These are phyloP conservation scores for Rhinoraja longicauda DNA, from an alignment of 2,797 vertebrate species.

Conservation along the genomic window DNA sequence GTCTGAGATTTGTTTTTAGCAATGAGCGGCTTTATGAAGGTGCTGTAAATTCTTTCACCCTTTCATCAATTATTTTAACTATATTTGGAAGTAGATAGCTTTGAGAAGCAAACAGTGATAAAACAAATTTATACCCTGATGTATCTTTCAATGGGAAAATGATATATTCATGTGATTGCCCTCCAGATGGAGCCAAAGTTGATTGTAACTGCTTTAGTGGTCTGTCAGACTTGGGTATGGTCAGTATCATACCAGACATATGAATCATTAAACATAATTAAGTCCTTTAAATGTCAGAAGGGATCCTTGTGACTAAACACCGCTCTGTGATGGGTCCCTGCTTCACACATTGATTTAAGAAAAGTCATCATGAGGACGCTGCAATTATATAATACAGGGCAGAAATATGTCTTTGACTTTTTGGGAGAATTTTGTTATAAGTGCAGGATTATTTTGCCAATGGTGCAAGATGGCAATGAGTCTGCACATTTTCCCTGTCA, in stretches of 20 bases:
- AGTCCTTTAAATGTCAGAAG: conserved; percentile 16
- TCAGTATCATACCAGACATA: neutral
- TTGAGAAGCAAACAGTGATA: too few relatives aligned
- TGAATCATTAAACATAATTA: conserved; percentile 8
- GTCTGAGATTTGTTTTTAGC: too few relatives aligned
- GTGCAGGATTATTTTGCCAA: neutral
- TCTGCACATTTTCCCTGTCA: too few relatives aligned
- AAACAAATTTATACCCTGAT: too few relatives aligned
- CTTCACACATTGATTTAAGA: neutral
- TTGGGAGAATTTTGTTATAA: neutral
- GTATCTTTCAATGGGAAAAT: neutral
- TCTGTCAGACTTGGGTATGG: neutral
- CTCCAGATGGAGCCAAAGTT: conserved; percentile 11
- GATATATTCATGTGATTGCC: neutral
- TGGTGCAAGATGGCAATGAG: neutral
- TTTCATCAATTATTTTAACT: neutral
- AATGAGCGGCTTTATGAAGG: neutral
- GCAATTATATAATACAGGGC: neutral
- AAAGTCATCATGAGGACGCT: neutral
- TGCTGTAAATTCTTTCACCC: neutral
- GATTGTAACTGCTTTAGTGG: neutral
- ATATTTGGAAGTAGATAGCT: neutral
- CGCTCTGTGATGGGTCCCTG: neutral
- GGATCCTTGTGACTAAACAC: neutral
- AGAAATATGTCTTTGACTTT: neutral